Percentiles rank a stretch among this genome's conserved stretches.
Conservation (phyloP, 1,140 invertebrate genomes). For the Drosophila sp. region DNA sequence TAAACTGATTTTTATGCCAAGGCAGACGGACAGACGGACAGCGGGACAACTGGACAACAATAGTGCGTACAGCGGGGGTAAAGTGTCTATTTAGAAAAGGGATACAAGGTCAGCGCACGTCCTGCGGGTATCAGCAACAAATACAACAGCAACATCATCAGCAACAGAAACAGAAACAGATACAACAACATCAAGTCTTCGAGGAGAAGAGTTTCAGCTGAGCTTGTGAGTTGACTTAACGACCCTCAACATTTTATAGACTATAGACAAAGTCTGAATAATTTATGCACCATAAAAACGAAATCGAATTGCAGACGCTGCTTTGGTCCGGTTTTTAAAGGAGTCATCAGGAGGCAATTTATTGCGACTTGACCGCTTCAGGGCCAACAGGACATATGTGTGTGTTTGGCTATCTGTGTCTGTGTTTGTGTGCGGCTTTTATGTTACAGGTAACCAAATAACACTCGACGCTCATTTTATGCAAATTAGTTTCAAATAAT, state of each 20-base stretch:
- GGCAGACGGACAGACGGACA: slow-evolving; percentile 8
- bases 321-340: slow-evolving; percentile 47
- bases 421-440: slow-evolving; percentile 19
- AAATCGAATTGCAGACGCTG: slow-evolving; percentile 67
- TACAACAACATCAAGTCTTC: slow-evolving; percentile 7
- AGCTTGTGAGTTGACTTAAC: slow-evolving; percentile 48
- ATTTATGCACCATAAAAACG: slow-evolving; percentile 77
- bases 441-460: slow-evolving; percentile 56
- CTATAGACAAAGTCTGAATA: slow-evolving; percentile 79
- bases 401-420: slow-evolving; percentile 18
- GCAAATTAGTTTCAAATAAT: slow-evolving; percentile 76
- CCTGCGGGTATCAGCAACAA: slow-evolving; percentile 27
- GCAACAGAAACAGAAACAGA: neutral
- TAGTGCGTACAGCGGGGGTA: slow-evolving; percentile 75
- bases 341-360: slow-evolving; percentile 76
- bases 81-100: slow-evolving; percentile 78
- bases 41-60: slow-evolving; percentile 22
- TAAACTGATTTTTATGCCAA: slow-evolving; percentile 75
- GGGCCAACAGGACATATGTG: slow-evolving; percentile 9
- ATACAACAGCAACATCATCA: no score
- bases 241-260: slow-evolving; percentile 76
- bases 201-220: slow-evolving; percentile 11
- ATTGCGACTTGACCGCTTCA: slow-evolving; percentile 56
- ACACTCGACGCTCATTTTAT: slow-evolving; percentile 69
- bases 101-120: slow-evolving; percentile 68